phyloP scores from a whole-genome alignment of 2,113 vertebrate genomes.

The Siphamia tubifer region DNA sequence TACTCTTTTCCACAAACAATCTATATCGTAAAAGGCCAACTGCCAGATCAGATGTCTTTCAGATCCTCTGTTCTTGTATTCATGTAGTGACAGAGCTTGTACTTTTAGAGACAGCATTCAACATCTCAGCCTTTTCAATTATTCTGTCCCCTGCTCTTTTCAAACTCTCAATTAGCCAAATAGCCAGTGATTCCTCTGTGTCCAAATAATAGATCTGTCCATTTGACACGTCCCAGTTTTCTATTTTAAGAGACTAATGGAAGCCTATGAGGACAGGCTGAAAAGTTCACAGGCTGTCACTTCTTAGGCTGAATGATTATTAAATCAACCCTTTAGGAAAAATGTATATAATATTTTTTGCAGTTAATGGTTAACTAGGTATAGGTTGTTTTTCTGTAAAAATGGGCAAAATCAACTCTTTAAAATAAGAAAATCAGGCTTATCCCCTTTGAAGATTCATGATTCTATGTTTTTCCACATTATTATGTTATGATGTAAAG shows the following conservation, averaged over 20 bases:
- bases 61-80: not conserved
- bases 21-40: not conserved
- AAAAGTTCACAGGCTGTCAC: too few relatives aligned
- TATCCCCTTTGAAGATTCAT: too few relatives aligned
- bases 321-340: too few relatives aligned
- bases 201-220: conserved; percentile 31
- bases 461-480: too few relatives aligned
- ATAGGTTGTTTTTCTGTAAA: too few relatives aligned
- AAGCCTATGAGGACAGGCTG: too few relatives aligned
- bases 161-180: conserved; percentile 59
- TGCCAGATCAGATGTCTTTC: not conserved
- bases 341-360: too few relatives aligned
- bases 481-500: too few relatives aligned
- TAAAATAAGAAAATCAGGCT: too few relatives aligned
- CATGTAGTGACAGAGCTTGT: not conserved
- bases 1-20: not conserved
- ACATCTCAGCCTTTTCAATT: conserved; percentile 19
- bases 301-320: too few relatives aligned
- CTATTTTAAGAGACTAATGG: not conserved
- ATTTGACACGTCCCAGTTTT: not conserved
- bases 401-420: too few relatives aligned
- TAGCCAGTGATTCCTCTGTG: conserved; percentile 33
- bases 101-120: not conserved
- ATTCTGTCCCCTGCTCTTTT: conserved; percentile 23
- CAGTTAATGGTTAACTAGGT: too few relatives aligned